Evolutionary conservation across 2,888 invertebrate species (phyloP), one percentile per base, ranked within the genome.

Genomic region (Dichetophora obliterata): DNA sequence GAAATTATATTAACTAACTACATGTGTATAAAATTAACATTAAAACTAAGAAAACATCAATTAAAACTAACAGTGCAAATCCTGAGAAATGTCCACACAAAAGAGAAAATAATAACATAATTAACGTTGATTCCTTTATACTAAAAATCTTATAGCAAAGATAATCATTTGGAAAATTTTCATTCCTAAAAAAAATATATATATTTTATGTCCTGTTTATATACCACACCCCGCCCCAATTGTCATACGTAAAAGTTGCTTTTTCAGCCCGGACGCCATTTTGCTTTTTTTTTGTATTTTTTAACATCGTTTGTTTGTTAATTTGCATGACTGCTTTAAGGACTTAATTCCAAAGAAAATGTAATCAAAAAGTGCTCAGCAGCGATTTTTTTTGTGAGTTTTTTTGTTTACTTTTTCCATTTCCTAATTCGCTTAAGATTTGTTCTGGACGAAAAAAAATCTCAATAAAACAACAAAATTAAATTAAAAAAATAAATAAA

Each of bases 321-420:
- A 22, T 57, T 57, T 24, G 27, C 14, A 24, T 57, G 22, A 5
- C 11, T 22, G 5, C 16, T 59, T 59, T 27, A 5, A 5, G 5
- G 8, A 27, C 16, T 24, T 14, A 14, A 27, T 59, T 22, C 9
- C 22, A 59, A 11, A 22, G 9, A 14, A 16, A 59, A 59, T 27
- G 59, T 59, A 59, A 59, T 59, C 59, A 59, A 59, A 59, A 59
- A 59, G 59, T 59, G 16, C 24, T 59, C 59, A 59, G 27, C 22
- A 24, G 16, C 59, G 27, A 59, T 16, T 59, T 59, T 59, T 59
- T 59, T 59, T 16, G 24, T 27, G 27, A 1, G 2, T 14, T 16
- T 27, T 59, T 27, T n/a, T 22, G 14, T 24, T 59, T 59, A 22
- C 3, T 59, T 27, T 24, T 27, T 27, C 22, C 59, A 8, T 59